phyloP scores from a whole-genome alignment of 1,140 invertebrate genomes.

The Bombus superbus region DNA sequence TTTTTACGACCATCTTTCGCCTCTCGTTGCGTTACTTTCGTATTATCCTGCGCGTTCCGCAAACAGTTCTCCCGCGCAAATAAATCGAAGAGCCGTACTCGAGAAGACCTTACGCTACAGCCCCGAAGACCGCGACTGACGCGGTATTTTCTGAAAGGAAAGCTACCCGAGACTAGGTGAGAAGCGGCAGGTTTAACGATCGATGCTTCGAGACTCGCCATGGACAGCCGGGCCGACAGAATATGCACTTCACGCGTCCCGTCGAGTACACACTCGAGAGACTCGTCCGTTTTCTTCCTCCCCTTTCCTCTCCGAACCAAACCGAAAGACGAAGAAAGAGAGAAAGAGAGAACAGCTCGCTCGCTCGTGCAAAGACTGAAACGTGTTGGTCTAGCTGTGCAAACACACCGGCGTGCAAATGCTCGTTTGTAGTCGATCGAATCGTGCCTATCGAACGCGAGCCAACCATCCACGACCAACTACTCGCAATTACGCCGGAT shows the following conservation, averaged over 20 bases:
- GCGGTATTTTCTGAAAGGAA: background rate
- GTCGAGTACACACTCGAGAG: slow-evolving; percentile 15
- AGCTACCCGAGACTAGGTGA: background rate
- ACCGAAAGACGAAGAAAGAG: background rate
- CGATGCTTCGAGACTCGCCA: slow-evolving; percentile 30
- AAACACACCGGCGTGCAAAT: slow-evolving; percentile 61
- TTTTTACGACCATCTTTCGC: background rate
- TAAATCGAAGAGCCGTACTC: background rate
- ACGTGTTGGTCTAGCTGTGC: slow-evolving; percentile 70
- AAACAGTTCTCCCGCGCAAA: background rate
- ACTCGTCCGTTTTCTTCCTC: background rate
- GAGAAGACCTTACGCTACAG: too few relatives aligned
- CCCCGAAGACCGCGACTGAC: background rate
- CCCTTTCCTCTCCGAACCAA: background rate
- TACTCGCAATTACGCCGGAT: slow-evolving; percentile 34
- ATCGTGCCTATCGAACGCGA: background rate
- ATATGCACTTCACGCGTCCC: slow-evolving; percentile 23
- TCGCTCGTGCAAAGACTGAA: slow-evolving; percentile 20
- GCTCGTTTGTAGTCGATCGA: slow-evolving; percentile 22
- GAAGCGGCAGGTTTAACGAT: slow-evolving; percentile 50
- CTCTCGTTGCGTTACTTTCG: background rate
- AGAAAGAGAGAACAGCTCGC: background rate
- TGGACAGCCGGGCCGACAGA: slow-evolving; percentile 20
- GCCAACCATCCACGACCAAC: background rate
- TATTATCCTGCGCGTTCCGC: background rate